Base-by-base conservation (phyloP, 2,888 invertebrate genomes). In the Ectobius pallidus region DNA sequence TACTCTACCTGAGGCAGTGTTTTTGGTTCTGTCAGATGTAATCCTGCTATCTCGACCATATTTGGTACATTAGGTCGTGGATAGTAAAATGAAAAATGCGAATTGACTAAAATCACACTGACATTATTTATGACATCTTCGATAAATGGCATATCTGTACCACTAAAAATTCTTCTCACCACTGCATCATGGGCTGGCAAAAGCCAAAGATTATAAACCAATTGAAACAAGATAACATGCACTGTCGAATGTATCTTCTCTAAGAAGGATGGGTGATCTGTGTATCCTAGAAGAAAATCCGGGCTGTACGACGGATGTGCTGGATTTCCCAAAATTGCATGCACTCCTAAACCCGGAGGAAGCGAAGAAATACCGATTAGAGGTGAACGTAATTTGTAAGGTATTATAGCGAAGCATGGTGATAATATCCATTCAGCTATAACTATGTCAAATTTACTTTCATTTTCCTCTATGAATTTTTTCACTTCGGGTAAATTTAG, bases 371-470 rank as follows among this genome's bases (percentile, higher is more conserved):
- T 74, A 0, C 80, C 83, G 70, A 89, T 86, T 52, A 87, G 83
- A 3, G 88, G 86, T 30, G 82, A 84, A 39, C 85, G 80, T 77
- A 88, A 88, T 76, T 86, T 85, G 52, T 87, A 84, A 22, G 86
- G 86, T 22, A 86, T 84, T 0, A 84, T 86, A 71, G 85, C 86
- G 46, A 86, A 78, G 0, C 85, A 70, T 0, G 87, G 86, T 3
- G 84, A 34, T 22, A 79, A 81, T 3, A 87, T 82, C 25, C 85
- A 84, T 79, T 89, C 89, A 2, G 85, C 83, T 34, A 89, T 80
- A 0, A 88, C 84, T 44, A 88, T 78, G 79, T 89, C 89, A 75
- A 88, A 89, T 6, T 34, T 34, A 18, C 9, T n/a, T 3, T 27
- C n/a, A 0, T 11, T 20, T 71, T 83, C 25, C 14, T 34, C 25